These are phyloP conservation scores for Cheumatopsyche charites DNA, from an alignment of 1,140 invertebrate genomes.

Conservation along the genomic window DNA sequence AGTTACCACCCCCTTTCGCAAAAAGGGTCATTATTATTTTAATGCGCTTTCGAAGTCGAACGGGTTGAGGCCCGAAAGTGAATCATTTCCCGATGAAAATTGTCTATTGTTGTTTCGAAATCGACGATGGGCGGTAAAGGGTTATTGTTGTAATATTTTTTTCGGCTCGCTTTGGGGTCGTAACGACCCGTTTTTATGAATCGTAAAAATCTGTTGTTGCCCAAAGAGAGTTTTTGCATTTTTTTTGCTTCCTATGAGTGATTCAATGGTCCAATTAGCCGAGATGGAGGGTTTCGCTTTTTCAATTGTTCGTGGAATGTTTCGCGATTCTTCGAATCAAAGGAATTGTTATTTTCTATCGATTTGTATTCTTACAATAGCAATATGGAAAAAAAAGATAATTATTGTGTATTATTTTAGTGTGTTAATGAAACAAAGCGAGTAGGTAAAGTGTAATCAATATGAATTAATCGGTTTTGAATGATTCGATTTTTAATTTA, in stretches of 20 bases:
- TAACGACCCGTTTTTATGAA: background rate
- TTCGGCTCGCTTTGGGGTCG: background rate
- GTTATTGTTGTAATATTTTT: background rate
- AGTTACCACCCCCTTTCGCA: conserved; percentile 5
- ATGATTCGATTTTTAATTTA: too few relatives aligned
- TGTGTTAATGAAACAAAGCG: too few relatives aligned
- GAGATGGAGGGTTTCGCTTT: too few relatives aligned
- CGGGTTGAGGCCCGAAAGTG: conserved; percentile 1
- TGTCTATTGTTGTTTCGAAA: background rate
- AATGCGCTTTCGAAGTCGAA: background rate
- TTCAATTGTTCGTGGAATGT: too few relatives aligned
- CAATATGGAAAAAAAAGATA: too few relatives aligned
- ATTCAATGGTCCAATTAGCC: conserved; percentile 9
- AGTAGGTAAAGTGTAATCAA: too few relatives aligned
- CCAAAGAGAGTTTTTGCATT: background rate
- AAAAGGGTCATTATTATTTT: conserved; percentile 15
- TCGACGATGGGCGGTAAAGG: too few relatives aligned
- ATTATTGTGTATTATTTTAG: too few relatives aligned
- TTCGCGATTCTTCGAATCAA: too few relatives aligned
- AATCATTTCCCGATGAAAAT: conserved; percentile 1
- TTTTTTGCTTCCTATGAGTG: background rate
- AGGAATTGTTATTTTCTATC: too few relatives aligned
- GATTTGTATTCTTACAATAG: too few relatives aligned
- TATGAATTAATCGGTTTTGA: too few relatives aligned
- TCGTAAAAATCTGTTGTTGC: conserved; percentile 15